Percentiles rank a stretch among this genome's conserved stretches.
Conservation (phyloP, 2,888 invertebrate species). For the Pyrochroa serraticornis region DNA sequence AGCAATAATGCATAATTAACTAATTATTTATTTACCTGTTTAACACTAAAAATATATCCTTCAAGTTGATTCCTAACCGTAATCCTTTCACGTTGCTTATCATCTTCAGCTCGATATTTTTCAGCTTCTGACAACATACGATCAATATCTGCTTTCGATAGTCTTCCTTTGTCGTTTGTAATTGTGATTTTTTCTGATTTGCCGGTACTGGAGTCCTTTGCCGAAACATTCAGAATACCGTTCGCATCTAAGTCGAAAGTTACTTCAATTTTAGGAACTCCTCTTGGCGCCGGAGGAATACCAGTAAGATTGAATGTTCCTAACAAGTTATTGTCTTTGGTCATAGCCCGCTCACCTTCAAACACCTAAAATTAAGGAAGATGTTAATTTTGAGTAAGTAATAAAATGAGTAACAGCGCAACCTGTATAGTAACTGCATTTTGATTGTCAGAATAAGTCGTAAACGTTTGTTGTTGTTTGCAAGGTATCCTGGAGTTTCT, state of each 20-base stretch:
- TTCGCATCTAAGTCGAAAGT: slow-evolving; percentile 91
- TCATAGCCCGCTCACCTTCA: slow-evolving; percentile 89
- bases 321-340: slow-evolving; percentile 86
- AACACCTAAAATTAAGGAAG: slow-evolving; percentile 63
- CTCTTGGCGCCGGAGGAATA: slow-evolving; percentile 85
- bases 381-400: neutral
- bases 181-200: slow-evolving; percentile 83
- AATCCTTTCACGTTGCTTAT: slow-evolving; percentile 71
- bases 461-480: slow-evolving; percentile 80
- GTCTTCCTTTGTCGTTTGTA: slow-evolving; percentile 83
- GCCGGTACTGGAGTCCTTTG: slow-evolving; percentile 80
- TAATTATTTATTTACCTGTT: slow-evolving; percentile 60
- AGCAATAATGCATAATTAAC: slow-evolving; percentile 22
- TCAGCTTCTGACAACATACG: slow-evolving; percentile 83
- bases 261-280: slow-evolving; percentile 76
- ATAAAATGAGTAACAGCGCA: neutral
- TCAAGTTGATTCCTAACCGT: slow-evolving; percentile 78
- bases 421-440: slow-evolving; percentile 85
- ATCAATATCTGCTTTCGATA: slow-evolving; percentile 87
- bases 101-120: slow-evolving; percentile 77
- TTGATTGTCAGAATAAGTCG: slow-evolving; percentile 92
- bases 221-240: slow-evolving; percentile 83
- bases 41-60: slow-evolving; percentile 73
- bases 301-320: slow-evolving; percentile 83
- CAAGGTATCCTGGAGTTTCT: slow-evolving; percentile 82